A percentile compares a stretch with the other conserved stretches of the same genome.
Conservation (phyloP, 53 echinoderm and acorn worm species). For the Actinopyga echinites region DNA sequence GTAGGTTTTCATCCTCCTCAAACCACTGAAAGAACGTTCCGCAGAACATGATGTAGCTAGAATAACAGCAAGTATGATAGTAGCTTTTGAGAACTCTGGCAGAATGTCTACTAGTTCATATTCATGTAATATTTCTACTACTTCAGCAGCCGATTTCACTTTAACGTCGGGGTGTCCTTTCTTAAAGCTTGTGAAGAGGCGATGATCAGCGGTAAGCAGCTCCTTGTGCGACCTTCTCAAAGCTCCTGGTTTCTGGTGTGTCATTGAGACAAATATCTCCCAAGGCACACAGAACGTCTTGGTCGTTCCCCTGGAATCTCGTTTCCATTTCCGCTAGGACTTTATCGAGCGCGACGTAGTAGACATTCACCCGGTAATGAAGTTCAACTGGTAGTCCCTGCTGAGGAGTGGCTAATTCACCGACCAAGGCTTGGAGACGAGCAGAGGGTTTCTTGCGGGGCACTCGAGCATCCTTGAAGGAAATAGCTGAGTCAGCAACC, state of each 20-base stretch:
- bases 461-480: not conserved
- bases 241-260: not conserved
- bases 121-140: no score
- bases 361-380: not conserved
- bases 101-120: no score
- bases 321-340: not conserved
- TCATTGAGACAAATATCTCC: not conserved
- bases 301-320: not conserved
- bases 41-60: no score
- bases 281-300: not conserved
- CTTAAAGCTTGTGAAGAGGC: no score
- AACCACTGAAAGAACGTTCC: no score
- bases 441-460: not conserved
- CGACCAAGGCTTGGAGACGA: not conserved
- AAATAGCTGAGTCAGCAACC: not conserved
- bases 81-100: no score
- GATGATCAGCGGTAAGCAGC: no score
- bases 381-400: not conserved
- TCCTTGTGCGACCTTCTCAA: not conserved
- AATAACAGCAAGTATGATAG: no score
- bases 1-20: no score
- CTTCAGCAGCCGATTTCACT: no score
- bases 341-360: conserved; percentile 1
- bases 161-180: no score
- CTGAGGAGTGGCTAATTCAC: not conserved